phyloP scores from a whole-genome alignment of 2,888 invertebrate genomes.

The Bombylius discolor region DNA sequence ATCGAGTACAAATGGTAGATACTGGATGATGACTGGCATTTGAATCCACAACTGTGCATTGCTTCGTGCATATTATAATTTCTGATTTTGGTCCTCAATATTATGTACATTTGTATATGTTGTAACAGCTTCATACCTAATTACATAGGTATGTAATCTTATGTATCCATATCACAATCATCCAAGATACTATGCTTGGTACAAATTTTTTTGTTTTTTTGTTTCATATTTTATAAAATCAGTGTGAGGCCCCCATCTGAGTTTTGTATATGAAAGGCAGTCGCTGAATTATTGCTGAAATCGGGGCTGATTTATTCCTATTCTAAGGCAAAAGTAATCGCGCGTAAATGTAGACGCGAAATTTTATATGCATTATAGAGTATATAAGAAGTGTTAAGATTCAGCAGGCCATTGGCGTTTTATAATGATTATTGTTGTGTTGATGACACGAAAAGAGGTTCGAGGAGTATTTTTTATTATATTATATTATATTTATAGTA shows the following conservation, averaged over 20 bases:
- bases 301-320: conserved; percentile 15
- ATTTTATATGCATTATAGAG: too few species aligned
- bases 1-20: too few species aligned
- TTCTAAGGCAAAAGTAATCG: conserved; percentile 1
- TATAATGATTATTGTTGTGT: conserved; percentile 3
- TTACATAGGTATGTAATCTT: background rate
- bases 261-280: conserved; percentile 5
- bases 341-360: background rate
- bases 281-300: conserved; percentile 17
- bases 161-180: too few species aligned
- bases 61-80: too few species aligned
- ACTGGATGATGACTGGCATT: too few species aligned
- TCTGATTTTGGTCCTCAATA: too few species aligned
- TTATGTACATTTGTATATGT: too few species aligned
- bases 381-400: background rate
- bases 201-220: background rate
- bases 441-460: conserved; percentile 3
- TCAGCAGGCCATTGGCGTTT: background rate
- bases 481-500: too few species aligned
- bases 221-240: background rate
- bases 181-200: background rate
- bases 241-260: conserved; percentile 3
- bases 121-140: background rate
- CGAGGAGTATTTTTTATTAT: too few species aligned
- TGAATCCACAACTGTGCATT: too few species aligned